These are phyloP conservation scores for Lasioglossum vierecki DNA, from an alignment of 2,888 invertebrate species.

Conservation along the genomic window DNA sequence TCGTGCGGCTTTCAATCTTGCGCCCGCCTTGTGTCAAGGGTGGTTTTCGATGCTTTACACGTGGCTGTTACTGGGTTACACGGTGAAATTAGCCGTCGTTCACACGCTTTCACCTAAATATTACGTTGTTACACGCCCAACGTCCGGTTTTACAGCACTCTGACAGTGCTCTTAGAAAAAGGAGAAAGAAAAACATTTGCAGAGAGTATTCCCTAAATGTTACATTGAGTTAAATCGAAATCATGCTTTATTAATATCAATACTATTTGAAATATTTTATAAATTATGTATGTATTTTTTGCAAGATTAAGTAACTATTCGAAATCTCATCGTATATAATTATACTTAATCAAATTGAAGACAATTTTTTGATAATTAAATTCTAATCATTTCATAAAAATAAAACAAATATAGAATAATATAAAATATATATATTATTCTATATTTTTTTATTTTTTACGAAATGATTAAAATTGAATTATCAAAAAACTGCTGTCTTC, in stretches of 20 bases:
- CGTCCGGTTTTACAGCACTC: not conserved
- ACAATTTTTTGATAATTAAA: too few relatives aligned
- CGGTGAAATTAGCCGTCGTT: not conserved
- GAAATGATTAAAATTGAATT: too few relatives aligned
- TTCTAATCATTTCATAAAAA: too few relatives aligned
- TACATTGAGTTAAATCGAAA: not conserved
- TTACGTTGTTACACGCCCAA: not conserved
- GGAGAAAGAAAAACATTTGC: not conserved
- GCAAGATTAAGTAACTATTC: not conserved
- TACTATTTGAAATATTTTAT: not conserved
- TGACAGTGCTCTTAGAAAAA: not conserved
- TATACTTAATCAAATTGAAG: not conserved
- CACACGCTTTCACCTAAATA: not conserved
- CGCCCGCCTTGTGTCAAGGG: not conserved
- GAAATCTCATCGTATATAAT: not conserved
- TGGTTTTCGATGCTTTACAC: conserved; percentile 19
- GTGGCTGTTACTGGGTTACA: not conserved
- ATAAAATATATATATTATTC: too few relatives aligned
- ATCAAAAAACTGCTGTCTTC: too few relatives aligned
- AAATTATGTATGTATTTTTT: not conserved
- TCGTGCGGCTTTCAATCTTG: conserved; percentile 19
- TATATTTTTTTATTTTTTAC: too few relatives aligned
- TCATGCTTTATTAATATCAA: too few relatives aligned
- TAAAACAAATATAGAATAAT: too few relatives aligned
- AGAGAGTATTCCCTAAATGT: not conserved